These are phyloP conservation scores for Neria commutata DNA, from an alignment of 2,888 invertebrate species.

Conservation along the genomic window DNA sequence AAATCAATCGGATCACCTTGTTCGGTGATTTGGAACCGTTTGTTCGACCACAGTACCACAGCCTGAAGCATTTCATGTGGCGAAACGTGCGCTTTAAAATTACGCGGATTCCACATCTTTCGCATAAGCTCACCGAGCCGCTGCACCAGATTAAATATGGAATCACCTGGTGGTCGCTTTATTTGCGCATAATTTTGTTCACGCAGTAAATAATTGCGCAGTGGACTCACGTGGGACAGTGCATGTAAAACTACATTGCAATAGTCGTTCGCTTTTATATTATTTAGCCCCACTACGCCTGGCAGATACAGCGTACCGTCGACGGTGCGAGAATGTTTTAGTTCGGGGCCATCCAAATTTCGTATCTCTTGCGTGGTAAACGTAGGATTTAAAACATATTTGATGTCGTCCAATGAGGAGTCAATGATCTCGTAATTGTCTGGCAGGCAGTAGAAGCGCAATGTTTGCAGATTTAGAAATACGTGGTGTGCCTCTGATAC, in stretches of 20 bases:
- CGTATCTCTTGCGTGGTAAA: conserved; percentile 84
- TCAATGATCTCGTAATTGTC: conserved; percentile 99
- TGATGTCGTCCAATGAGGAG: conserved; percentile 97
- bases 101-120: conserved; percentile 98
- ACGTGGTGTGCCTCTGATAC: conserved; percentile 98
- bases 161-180: conserved; percentile 94
- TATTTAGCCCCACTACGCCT: conserved; percentile 96
- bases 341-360: conserved; percentile 71
- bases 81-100: conserved; percentile 99
- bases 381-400: conserved; percentile 97
- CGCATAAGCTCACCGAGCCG: conserved; percentile 92
- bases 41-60: conserved; percentile 94
- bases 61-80: conserved; percentile 99
- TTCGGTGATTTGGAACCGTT: conserved; percentile 96
- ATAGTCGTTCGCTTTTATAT: conserved; percentile 99
- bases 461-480: conserved; percentile 92
- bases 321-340: conserved; percentile 89
- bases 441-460: conserved; percentile 98
- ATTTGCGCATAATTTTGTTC: conserved; percentile 91
- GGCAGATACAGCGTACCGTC: conserved; percentile 97
- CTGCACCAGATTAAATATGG: conserved; percentile 87
- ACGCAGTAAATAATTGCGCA: conserved; percentile 92
- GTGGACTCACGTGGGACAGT: conserved; percentile 90
- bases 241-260: conserved; percentile 98
- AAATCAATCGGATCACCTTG: conserved; percentile 99